These are phyloP conservation scores for Pseudochirops corinnae DNA, from an alignment of 2,797 vertebrate species.

Conservation along the genomic window DNA sequence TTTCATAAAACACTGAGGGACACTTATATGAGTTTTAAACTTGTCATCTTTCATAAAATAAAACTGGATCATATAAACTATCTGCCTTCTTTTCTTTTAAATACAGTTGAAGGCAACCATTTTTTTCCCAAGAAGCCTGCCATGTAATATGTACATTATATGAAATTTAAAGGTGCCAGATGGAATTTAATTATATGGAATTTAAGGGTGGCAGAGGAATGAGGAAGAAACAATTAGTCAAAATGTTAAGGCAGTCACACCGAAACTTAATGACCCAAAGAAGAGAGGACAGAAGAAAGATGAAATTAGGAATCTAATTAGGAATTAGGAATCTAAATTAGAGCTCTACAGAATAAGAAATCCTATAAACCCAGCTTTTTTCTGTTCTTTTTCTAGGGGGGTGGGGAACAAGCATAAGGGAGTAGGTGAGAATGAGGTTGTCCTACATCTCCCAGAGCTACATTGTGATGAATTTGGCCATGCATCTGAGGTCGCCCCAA, in stretches of 20 bases:
- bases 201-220: slow-evolving; percentile 44
- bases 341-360: slow-evolving; percentile 34
- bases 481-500: neutral
- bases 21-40: slow-evolving; percentile 10
- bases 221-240: slow-evolving; percentile 48
- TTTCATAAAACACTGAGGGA: neutral
- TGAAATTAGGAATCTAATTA: neutral
- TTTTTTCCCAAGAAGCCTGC: neutral
- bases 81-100: slow-evolving; percentile 32
- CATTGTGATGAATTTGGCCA: neutral
- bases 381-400: neutral
- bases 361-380: neutral
- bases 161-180: slow-evolving; percentile 29
- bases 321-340: too few relatives aligned
- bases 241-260: slow-evolving; percentile 31
- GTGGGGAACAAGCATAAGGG: neutral
- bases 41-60: slow-evolving; percentile 36
- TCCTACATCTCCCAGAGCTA: slow-evolving; percentile 23
- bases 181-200: slow-evolving; percentile 12
- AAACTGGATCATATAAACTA: slow-evolving; percentile 10
- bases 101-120: slow-evolving; percentile 28
- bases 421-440: slow-evolving; percentile 6
- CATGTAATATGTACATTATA: neutral
- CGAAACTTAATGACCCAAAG: slow-evolving; percentile 24
- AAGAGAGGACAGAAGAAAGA: slow-evolving; percentile 19